Conservation (phyloP, 2,797 vertebrate genomes). For the Myioborus melanocephalus region DNA sequence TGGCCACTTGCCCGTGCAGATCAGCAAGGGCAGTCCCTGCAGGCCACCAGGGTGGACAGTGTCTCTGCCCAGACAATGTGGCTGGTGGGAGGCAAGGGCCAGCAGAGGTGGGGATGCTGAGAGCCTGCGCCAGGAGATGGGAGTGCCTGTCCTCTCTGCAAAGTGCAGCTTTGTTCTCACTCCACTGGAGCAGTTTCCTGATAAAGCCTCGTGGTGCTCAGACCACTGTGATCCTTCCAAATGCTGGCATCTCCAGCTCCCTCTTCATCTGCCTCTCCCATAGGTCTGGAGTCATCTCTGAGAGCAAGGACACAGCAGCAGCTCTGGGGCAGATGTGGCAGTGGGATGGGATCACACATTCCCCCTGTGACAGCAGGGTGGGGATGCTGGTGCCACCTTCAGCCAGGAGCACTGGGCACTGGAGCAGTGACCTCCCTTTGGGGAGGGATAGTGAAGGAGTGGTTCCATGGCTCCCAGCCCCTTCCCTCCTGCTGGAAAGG, state of each 20-base stretch:
- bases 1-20: not conserved
- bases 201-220: rapidly evolving
- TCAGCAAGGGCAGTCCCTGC: not conserved
- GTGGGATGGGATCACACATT: not conserved
- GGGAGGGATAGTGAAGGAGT: not conserved
- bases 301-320: not conserved
- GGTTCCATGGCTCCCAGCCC: rapidly evolving
- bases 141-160: not conserved
- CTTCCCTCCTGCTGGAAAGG: not conserved
- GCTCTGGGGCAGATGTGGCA: not conserved
- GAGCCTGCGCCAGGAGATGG: not conserved
- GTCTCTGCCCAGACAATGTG: rapidly evolving
- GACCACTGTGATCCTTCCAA: not conserved
- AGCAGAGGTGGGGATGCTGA: not conserved
- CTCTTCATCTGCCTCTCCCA: rapidly evolving
- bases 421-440: not conserved
- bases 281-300: not conserved
- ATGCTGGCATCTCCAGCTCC: not conserved
- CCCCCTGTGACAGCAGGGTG: not conserved
- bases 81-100: not conserved
- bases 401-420: not conserved
- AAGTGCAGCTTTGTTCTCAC: not conserved
- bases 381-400: rapidly evolving
- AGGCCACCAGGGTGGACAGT: not conserved
- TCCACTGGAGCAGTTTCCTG: not conserved